A percentile compares a stretch with the other conserved stretches of the same genome.
Evolutionary conservation across 2,797 vertebrate species (phyloP).

Genomic region (Cryptoprocta ferox): DNA sequence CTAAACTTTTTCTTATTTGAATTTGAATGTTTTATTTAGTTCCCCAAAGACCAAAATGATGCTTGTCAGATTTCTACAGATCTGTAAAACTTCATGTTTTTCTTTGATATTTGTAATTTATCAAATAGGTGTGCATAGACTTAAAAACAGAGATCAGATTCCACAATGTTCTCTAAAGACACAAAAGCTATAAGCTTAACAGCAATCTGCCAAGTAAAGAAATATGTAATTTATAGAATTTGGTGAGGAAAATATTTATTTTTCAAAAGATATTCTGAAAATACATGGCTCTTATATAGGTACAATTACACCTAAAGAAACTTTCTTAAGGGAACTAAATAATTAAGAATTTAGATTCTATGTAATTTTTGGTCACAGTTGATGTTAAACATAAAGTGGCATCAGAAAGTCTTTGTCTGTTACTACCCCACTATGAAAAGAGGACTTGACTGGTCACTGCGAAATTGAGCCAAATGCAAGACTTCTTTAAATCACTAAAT

Average conservation of each 20-base stretch:
- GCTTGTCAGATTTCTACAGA: neutral
- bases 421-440: neutral
- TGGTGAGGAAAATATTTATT: neutral
- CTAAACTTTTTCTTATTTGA: neutral
- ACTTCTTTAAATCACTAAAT: neutral
- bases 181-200: neutral
- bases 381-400: neutral
- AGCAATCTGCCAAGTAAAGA: neutral
- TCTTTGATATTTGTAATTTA: neutral
- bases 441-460: neutral
- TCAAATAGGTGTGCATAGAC: neutral
- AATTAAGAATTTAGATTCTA: constrained; percentile 12
- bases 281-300: neutral
- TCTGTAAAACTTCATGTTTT: neutral
- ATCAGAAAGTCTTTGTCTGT: neutral
- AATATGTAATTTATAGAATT: neutral
- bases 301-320: neutral
- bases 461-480: neutral
- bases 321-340: neutral
- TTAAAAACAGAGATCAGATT: neutral
- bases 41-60: neutral
- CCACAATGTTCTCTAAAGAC: neutral
- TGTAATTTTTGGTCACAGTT: neutral
- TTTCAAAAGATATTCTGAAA: constrained; percentile 1
- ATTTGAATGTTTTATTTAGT: constrained; percentile 39